phyloP scores from a whole-genome alignment of 2,888 invertebrate genomes.

The Heliconius ethilla region DNA sequence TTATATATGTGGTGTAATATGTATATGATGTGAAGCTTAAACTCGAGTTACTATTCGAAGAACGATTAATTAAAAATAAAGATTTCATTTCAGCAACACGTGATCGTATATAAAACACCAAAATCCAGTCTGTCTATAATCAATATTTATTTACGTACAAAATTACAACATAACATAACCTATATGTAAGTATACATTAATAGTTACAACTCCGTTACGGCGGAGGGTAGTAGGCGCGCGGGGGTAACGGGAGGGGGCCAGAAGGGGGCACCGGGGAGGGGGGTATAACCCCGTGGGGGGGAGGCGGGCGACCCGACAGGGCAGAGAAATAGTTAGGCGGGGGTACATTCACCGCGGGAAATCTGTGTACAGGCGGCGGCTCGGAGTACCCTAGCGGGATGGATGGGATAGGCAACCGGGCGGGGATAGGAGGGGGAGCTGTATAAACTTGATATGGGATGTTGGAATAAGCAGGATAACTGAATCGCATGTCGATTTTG shows the following conservation, averaged over 20 bases:
- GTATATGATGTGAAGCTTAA: no score
- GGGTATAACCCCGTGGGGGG: slow-evolving; percentile 50
- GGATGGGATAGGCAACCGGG: slow-evolving; percentile 55
- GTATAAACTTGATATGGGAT: slow-evolving; percentile 75
- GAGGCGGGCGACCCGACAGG: slow-evolving; percentile 52
- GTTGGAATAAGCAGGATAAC: slow-evolving; percentile 62
- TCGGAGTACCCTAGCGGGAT: slow-evolving; percentile 68
- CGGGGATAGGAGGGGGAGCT: slow-evolving; percentile 67
- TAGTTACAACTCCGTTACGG: slow-evolving; percentile 57
- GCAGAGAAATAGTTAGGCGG: slow-evolving; percentile 68
- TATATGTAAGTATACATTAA: slow-evolving; percentile 27
- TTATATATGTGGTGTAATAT: no score
- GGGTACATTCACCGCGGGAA: slow-evolving; percentile 68
- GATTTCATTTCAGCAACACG: no score
- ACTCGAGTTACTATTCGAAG: no score
- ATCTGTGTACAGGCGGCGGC: slow-evolving; percentile 69
- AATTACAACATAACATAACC: slow-evolving; percentile 57
- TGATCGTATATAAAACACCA: slow-evolving; percentile 35
- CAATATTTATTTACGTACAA: slow-evolving; percentile 69
- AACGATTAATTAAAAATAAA: no score
- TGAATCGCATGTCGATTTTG: slow-evolving; percentile 64
- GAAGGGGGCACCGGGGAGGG: slow-evolving; percentile 45
- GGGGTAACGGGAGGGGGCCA: slow-evolving; percentile 51
- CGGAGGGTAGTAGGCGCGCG: slow-evolving; percentile 73
- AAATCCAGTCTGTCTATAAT: slow-evolving; percentile 48